phyloP scores from a whole-genome alignment of 2,888 invertebrate genomes.

The Acanthoscelides obtectus region DNA sequence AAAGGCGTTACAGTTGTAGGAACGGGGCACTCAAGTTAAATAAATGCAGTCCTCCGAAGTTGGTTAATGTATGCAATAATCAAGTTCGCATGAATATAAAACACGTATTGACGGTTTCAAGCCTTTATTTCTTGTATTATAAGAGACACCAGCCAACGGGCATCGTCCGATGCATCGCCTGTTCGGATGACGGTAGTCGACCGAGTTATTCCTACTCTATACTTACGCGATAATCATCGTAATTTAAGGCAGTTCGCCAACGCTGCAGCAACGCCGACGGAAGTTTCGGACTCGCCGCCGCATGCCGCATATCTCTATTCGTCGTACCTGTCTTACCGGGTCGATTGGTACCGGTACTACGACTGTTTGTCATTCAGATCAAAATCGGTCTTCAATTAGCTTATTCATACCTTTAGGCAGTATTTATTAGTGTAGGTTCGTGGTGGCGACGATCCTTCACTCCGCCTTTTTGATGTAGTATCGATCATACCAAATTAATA shows the following conservation, averaged over 20 bases:
- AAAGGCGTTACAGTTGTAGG: too few species aligned
- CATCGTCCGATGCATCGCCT: background rate
- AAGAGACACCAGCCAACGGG: background rate
- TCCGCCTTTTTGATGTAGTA: too few species aligned
- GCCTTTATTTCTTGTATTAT: too few species aligned
- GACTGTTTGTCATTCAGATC: background rate
- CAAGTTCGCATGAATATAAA: too few species aligned
- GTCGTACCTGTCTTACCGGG: slow-evolving; percentile 2
- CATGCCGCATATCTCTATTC: slow-evolving; percentile 15
- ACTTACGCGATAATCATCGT: slow-evolving; percentile 28
- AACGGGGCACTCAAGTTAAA: too few species aligned
- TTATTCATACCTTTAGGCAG: too few species aligned
- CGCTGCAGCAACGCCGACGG: slow-evolving; percentile 29
- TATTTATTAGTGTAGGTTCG: too few species aligned
- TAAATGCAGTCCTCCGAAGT: too few species aligned
- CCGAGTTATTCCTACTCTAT: slow-evolving; percentile 21
- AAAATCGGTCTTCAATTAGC: background rate
- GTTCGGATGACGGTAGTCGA: slow-evolving; percentile 8
- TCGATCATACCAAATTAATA: too few species aligned
- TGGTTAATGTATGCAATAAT: too few species aligned
- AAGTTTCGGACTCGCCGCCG: slow-evolving; percentile 25
- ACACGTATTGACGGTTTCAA: too few species aligned
- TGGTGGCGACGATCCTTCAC: too few species aligned
- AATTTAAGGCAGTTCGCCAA: slow-evolving; percentile 29
- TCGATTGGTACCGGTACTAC: slow-evolving; percentile 1